A percentile compares a stretch with the other conserved stretches of the same genome.
phyloP scores from a whole-genome alignment of 1,140 invertebrate genomes.

The Augochlora pura region DNA sequence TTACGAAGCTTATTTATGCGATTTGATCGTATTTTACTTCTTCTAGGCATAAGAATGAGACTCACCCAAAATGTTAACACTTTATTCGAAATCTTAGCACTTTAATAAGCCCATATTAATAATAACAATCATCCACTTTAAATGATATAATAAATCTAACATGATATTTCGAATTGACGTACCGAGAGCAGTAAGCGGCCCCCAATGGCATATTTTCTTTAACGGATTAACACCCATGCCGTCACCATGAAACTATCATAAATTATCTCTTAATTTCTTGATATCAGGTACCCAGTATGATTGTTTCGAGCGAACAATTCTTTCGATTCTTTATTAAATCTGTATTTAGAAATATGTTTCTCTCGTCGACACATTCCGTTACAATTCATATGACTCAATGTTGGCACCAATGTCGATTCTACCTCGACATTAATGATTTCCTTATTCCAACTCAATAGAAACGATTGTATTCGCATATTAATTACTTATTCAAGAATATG shows the following conservation, averaged over 20 bases:
- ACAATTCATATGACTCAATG: constrained; percentile 22
- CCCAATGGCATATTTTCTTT: constrained; percentile 87
- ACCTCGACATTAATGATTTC: not conserved
- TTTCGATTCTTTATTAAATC: constrained; percentile 14
- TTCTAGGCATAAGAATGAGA: not conserved
- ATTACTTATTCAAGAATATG: not conserved
- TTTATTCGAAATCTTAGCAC: not conserved
- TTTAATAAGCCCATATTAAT: not conserved
- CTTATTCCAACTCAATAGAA: not conserved
- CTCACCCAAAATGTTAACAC: not conserved
- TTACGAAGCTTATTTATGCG: not conserved
- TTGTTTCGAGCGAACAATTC: not conserved
- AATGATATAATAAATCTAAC: not conserved
- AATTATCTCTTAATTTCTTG: constrained; percentile 4
- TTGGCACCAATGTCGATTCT: constrained; percentile 25
- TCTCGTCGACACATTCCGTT: constrained; percentile 31
- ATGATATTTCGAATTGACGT: constrained; percentile 66
- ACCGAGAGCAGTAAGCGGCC: constrained; percentile 89
- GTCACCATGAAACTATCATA: constrained; percentile 20
- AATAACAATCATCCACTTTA: not conserved
- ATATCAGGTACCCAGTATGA: not conserved
- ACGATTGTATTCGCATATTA: too few species aligned
- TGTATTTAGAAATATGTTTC: constrained; percentile 16
- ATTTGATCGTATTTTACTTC: not conserved
- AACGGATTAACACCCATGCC: constrained; percentile 82